A percentile compares a stretch with the other conserved stretches of the same genome.
Evolutionary conservation across 2,888 invertebrate species (phyloP).

Genomic region (Cryptophagus acutangulus): DNA sequence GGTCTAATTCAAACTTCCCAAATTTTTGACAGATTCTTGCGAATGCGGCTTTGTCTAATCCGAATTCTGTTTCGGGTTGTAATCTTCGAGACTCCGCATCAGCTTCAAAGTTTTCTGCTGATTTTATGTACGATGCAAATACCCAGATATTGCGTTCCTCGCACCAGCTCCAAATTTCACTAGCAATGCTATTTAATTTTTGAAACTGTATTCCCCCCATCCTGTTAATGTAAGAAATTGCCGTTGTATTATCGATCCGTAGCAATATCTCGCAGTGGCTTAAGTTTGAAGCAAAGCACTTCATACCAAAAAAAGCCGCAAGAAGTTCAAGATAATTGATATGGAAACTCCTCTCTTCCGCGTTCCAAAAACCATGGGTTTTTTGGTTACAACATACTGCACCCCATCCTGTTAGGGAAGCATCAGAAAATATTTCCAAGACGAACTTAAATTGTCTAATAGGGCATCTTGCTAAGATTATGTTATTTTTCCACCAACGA

Average conservation of each 20-base stretch:
- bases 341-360: conserved; percentile 15
- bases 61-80: conserved; percentile 5
- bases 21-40: not conserved
- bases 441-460: conserved; percentile 9
- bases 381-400: conserved; percentile 14
- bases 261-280: conserved; percentile 18
- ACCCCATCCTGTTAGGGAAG: conserved; percentile 26
- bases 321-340: conserved; percentile 27
- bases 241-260: conserved; percentile 25
- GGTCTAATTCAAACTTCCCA: conserved; percentile 9
- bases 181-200: conserved; percentile 19
- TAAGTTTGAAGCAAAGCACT: conserved; percentile 20
- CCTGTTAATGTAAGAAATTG: conserved; percentile 16
- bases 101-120: conserved; percentile 6
- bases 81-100: conserved; percentile 5
- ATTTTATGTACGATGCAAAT: conserved; percentile 27
- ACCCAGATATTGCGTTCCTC: conserved; percentile 21
- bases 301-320: conserved; percentile 23
- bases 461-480: conserved; percentile 7
- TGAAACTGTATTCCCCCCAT: conserved; percentile 23
- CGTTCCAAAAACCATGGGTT: conserved; percentile 21
- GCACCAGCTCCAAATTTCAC: conserved; percentile 28
- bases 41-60: conserved; percentile 2
- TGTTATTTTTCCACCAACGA: conserved; percentile 18
- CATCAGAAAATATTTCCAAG: conserved; percentile 28